Conservation (phyloP, 1,140 invertebrate genomes). For the Lepidurus apus region DNA sequence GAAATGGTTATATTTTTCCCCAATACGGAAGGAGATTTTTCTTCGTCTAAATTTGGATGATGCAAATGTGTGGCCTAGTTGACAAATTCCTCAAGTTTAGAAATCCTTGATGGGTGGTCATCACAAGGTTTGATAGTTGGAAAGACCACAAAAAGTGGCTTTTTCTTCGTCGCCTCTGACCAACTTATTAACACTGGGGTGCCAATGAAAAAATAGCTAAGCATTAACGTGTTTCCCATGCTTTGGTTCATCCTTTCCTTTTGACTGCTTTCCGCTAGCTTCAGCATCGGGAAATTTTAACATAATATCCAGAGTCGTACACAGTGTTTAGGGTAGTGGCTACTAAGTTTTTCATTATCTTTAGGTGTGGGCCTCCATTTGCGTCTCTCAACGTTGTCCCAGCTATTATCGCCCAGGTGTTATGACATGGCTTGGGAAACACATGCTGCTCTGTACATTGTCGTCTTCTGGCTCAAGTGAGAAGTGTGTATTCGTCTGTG, state of each 20-base stretch:
- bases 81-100: background rate
- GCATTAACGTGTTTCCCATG: conserved; percentile 7
- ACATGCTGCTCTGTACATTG: background rate
- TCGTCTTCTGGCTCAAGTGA: background rate
- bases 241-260: background rate
- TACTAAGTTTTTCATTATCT: conserved; percentile 22
- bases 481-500: background rate
- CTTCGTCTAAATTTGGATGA: background rate
- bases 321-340: conserved; percentile 12
- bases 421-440: conserved; percentile 3
- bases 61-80: background rate
- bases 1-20: no score
- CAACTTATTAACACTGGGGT: background rate
- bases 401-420: conserved; percentile 18
- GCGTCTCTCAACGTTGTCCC: conserved; percentile 9
- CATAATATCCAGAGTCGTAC: background rate
- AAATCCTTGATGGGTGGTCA: conserved; percentile 10
- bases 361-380: conserved; percentile 18
- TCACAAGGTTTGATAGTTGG: conserved; percentile 13
- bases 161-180: conserved; percentile 18
- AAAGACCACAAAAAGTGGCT: background rate
- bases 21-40: background rate
- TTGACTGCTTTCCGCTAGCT: conserved; percentile 9
- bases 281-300: background rate
- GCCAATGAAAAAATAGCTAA: conserved; percentile 13